Base-by-base conservation (phyloP, 30 jellyfish, hydroid and myxozoan genomes). In the Chrysaora quinquecirrha region DNA sequence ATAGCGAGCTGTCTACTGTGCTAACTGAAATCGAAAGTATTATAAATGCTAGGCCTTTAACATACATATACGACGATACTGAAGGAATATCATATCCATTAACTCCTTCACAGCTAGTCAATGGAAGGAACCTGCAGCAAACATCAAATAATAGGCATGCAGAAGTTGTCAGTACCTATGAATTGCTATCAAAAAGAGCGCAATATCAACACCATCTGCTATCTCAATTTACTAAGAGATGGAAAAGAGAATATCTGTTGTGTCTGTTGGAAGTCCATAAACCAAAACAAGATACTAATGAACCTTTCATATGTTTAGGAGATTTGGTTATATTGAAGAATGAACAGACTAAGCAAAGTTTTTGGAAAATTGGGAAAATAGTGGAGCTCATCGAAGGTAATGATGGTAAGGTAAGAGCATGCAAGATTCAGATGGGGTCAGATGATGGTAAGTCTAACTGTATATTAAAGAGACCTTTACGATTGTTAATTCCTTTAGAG, bases 61-160 rank as follows among this genome's bases (percentile, higher is more conserved):
- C 83, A 3, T 75, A 48, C 83, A 1, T 61, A 0, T 75, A 27
- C 6, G 54, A 27, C 31, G 79, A 82, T 71, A 48, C 74, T 12
- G 87, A 73, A 61, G 87, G 95, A 16, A 84, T 73, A 52, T 72
- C 77, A 24, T 84, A 73, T 60, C 88, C 88, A 49, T 54, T 84
- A 1, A 82, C 87, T 23, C 87, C 95, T 0, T 84, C 95, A 3
- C 87, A 58, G 72, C 83, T 84, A 4, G 34, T 84, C 1, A 34
- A 84, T 69, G 88, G 95, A 19, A 84, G 95, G 73, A 84, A 84
- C 63, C 48, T 82, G 20, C 23, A 76, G n/a, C 89, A 73, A 29
- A 48, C 65, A 33, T 89, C 84, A n/a, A 54, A 34, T 33, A 25
- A 9, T 19, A 52, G 68, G 29, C 19, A 52, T 52, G 6, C 3